Percentiles rank a stretch among this genome's conserved stretches.
Conservation (phyloP, 1,140 invertebrate genomes). For the Calliopsis andreniformis region DNA sequence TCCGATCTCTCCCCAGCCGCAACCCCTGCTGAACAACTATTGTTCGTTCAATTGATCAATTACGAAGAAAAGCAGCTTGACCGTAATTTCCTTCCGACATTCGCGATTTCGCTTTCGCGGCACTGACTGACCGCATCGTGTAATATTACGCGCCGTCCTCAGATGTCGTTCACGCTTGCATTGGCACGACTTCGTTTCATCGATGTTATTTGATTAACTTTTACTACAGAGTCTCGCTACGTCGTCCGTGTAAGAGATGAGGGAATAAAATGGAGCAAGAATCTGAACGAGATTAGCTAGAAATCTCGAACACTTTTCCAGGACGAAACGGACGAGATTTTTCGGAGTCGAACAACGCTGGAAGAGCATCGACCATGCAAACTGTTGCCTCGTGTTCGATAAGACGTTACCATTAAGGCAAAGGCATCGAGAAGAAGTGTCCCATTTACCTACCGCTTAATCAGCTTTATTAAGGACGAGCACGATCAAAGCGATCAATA, state of each 20-base stretch:
- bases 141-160: conserved; percentile 18
- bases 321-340: too few relatives aligned
- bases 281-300: background rate
- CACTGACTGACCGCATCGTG: conserved; percentile 15
- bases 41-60: conserved; percentile 35
- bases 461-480: conserved; percentile 2
- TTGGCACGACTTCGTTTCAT: background rate
- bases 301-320: conserved; percentile 8
- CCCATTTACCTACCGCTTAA: conserved; percentile 15
- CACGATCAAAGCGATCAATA: background rate
- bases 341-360: too few relatives aligned
- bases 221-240: background rate
- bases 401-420: conserved; percentile 22
- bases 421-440: background rate
- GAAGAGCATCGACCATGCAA: too few relatives aligned
- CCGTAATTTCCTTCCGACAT: conserved; percentile 39
- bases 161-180: conserved; percentile 28
- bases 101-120: conserved; percentile 56
- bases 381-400: background rate
- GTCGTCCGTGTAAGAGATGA: too few relatives aligned
- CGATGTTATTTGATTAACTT: background rate
- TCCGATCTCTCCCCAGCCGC: too few relatives aligned
- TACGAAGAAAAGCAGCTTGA: conserved; percentile 40
- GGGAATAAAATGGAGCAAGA: conserved; percentile 4
- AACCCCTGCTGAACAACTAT: background rate